A percentile compares a stretch with the other conserved stretches of the same genome.
Evolutionary conservation across 2,888 invertebrate species (phyloP).

Genomic region (Tinea pellionella): DNA sequence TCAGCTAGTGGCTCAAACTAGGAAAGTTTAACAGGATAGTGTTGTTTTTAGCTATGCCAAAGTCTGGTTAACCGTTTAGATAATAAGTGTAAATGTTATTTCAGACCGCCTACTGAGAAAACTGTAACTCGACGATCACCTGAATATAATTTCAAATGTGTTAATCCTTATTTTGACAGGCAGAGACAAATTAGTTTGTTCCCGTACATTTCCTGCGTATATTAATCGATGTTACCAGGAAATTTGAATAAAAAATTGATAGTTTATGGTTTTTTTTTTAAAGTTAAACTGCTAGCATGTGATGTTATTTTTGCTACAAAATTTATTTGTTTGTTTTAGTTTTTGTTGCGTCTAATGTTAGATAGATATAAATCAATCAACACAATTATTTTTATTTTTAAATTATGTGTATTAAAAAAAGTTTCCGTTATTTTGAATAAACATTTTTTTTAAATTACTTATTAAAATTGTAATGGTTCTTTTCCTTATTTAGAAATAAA

Average conservation of each 20-base stretch:
- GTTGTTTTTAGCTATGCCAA: no score
- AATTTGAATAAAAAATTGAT: constrained; percentile 27
- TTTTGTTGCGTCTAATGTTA: not conserved
- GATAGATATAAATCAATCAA: not conserved
- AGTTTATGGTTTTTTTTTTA: constrained; percentile 16
- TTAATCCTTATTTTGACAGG: constrained; percentile 59
- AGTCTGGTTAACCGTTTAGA: no score
- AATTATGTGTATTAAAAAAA: not conserved
- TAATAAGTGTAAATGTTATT: no score
- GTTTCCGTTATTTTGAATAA: no score
- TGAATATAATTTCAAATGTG: not conserved
- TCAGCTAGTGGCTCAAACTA: no score
- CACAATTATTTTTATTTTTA: not conserved
- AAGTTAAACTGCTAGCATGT: not conserved
- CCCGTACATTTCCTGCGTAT: constrained; percentile 16
- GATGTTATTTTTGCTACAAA: not conserved
- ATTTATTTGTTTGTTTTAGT: not conserved
- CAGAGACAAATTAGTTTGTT: constrained; percentile 50
- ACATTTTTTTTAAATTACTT: no score
- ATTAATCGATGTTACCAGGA: constrained; percentile 48
- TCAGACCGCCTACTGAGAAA: not conserved
- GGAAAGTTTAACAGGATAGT: no score
- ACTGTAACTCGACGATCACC: not conserved
- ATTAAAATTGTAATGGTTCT: no score
- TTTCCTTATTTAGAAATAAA: no score